Evolutionary conservation across 2,888 invertebrate genomes (phyloP).

Genomic region (Brachyptera risi): DNA sequence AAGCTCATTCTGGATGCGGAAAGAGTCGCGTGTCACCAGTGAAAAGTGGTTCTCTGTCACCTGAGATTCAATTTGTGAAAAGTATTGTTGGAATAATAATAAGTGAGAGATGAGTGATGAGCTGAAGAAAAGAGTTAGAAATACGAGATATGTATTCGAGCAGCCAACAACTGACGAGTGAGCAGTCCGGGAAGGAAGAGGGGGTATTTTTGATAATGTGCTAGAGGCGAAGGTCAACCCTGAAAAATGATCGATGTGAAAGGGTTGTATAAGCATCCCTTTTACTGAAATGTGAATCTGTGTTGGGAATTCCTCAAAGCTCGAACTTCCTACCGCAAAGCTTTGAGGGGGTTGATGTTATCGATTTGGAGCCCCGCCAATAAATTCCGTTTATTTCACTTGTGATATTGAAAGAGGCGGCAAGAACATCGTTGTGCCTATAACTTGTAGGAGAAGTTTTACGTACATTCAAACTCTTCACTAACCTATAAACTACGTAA

Average conservation of each 20-base stretch:
- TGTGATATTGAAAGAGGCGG: constrained; percentile 28
- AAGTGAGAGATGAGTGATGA: not conserved
- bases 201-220: constrained; percentile 13
- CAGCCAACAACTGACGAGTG: not conserved
- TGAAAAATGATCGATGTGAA: constrained; percentile 15
- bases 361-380: constrained; percentile 24
- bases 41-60: constrained; percentile 25
- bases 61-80: constrained; percentile 31
- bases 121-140: not conserved
- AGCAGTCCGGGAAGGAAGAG: constrained; percentile 6
- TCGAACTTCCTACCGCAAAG: not conserved
- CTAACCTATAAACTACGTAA: no score
- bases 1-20: not conserved
- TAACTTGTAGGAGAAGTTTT: not conserved
- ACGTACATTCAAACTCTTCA: not conserved
- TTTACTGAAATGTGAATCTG: not conserved
- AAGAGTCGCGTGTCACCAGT: not conserved
- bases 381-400: constrained; percentile 27
- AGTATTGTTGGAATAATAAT: constrained; percentile 13
- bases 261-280: constrained; percentile 4
- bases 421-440: not conserved
- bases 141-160: not conserved
- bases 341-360: not conserved
- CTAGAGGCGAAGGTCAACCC: not conserved
- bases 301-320: constrained; percentile 1